Base-by-base conservation (phyloP, 2,797 vertebrate genomes). In the Psittacula derbiana region DNA sequence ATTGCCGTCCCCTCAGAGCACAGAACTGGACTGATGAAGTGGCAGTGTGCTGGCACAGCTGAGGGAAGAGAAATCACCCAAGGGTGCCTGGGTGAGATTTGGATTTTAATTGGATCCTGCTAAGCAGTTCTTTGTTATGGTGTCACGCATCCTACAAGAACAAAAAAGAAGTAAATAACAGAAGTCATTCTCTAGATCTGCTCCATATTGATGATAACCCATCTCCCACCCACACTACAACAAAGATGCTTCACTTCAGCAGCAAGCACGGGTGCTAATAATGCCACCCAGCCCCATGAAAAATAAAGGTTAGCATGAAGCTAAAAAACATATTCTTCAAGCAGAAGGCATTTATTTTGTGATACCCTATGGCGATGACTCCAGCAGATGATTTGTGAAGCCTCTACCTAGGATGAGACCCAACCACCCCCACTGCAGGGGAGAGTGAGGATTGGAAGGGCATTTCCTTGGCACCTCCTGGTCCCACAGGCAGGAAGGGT, bases 241-340 rank as follows among this genome's bases (percentile, higher is more conserved):
- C 81, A 87, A 95, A 92, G 95, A 95, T 71, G 91, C 92, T 76
- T 95, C 88, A 67, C 93, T 93, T 91, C 86, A 69, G 91, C 96
- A 94, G 89, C 23, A 65, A 53, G 88, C 88, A 82, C 1, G 53
- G 61, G 86, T 86, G 84, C 84, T 91, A 93, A 93, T 92, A 92
- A 95, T 93, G 96, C 94, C 92, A 94, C 91, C 69, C 89, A 93
- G 89, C 58, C 89, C 72, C 69, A 64, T 1, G 1, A 88, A 93
- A 96, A 95, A 80, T 36, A 94, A 97, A 95, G 91, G 94, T 92
- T 88, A 94, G 19, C 2, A 0, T 58, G 75, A 91, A 92, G 65
- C 89, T 88, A 44, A 83, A 87, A 96, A 94, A 12, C 95, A 92
- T 95, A 86, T 90, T 96, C 81, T 93, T 69, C n/a, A 43, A 94